Evolutionary conservation across 2,797 vertebrate genomes (phyloP).

Genomic region (Luscinia luscinia): DNA sequence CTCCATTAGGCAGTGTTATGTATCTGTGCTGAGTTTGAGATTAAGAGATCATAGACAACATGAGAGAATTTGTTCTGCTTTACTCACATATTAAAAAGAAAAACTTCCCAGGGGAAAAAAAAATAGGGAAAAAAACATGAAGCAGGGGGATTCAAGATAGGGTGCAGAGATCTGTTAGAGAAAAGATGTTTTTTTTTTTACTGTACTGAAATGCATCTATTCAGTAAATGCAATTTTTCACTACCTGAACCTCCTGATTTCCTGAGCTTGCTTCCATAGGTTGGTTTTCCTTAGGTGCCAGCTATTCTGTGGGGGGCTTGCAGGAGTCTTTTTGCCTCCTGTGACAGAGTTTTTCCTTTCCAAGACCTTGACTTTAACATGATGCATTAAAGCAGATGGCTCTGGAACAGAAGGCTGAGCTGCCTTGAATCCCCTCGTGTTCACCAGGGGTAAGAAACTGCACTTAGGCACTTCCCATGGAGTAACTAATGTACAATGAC

Average conservation of each 20-base stretch:
- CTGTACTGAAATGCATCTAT: not conserved
- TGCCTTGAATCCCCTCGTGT: constrained; percentile 15
- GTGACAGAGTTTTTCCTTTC: constrained; percentile 34
- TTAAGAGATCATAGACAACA: constrained; percentile 47
- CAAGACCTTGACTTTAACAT: constrained; percentile 41
- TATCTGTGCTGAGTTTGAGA: constrained; percentile 48
- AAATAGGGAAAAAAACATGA: accelerated
- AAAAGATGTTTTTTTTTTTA: not conserved
- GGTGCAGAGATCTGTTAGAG: constrained; percentile 3
- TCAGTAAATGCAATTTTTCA: not conserved
- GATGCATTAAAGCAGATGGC: constrained; percentile 60
- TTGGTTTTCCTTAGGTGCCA: not conserved
- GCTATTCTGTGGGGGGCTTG: not conserved
- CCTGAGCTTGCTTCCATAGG: not conserved
- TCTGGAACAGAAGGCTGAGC: constrained; percentile 58
- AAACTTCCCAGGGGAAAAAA: not conserved
- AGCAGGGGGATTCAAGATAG: not conserved
- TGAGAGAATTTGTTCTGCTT: constrained; percentile 63
- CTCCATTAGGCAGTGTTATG: constrained; percentile 30
- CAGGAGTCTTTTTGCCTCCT: not conserved
- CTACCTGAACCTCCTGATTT: not conserved
- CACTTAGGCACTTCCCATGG: constrained; percentile 51
- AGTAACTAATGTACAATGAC: constrained; percentile 64
- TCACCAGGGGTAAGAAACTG: constrained; percentile 33
- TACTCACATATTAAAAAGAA: constrained; percentile 40